Percentiles rank a stretch among this genome's conserved stretches.
Conservation (phyloP, 1,140 invertebrate species). For the Penaeus chinensis region DNA sequence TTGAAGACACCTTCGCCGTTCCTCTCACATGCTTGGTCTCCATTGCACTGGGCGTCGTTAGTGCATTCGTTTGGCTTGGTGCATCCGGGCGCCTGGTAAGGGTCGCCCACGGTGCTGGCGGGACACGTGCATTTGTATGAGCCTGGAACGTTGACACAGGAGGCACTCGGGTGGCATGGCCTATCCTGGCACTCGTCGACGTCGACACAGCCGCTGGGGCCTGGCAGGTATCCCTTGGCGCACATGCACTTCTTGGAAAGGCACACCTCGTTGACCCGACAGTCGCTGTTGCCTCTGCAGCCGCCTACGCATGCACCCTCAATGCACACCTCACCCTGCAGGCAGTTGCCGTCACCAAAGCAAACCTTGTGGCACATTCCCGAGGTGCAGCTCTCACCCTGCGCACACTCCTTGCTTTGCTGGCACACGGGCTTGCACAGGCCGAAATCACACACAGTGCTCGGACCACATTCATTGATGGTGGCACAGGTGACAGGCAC, state of each 20-base stretch:
- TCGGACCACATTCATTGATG: slow-evolving; percentile 75
- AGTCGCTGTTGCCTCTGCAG: slow-evolving; percentile 84
- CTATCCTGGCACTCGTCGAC: slow-evolving; percentile 68
- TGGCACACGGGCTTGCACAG: slow-evolving; percentile 82
- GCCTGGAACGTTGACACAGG: slow-evolving; percentile 83
- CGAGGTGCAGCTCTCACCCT: slow-evolving; percentile 83
- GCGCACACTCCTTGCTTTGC: slow-evolving; percentile 78
- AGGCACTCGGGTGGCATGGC: slow-evolving; percentile 83
- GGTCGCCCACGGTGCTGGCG: slow-evolving; percentile 82
- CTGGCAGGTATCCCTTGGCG: slow-evolving; percentile 65
- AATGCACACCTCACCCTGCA: slow-evolving; percentile 88
- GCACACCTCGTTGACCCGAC: slow-evolving; percentile 83
- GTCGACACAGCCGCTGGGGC: slow-evolving; percentile 81
- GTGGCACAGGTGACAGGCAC: slow-evolving; percentile 77
- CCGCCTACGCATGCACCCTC: slow-evolving; percentile 84
- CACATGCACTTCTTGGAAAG: slow-evolving; percentile 80
- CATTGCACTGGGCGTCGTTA: slow-evolving; percentile 77
- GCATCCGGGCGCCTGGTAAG: slow-evolving; percentile 77
- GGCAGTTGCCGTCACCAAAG: slow-evolving; percentile 87
- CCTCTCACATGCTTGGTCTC: slow-evolving; percentile 78
- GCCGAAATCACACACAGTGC: slow-evolving; percentile 80
- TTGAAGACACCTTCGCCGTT: slow-evolving; percentile 70
- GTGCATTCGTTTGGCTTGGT: slow-evolving; percentile 78
- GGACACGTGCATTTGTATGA: slow-evolving; percentile 85
- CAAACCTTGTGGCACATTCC: slow-evolving; percentile 86